Conservation (phyloP, 37 sponge, comb jelly and placozoan genomes). For the Aphrocallistes beatrix region DNA sequence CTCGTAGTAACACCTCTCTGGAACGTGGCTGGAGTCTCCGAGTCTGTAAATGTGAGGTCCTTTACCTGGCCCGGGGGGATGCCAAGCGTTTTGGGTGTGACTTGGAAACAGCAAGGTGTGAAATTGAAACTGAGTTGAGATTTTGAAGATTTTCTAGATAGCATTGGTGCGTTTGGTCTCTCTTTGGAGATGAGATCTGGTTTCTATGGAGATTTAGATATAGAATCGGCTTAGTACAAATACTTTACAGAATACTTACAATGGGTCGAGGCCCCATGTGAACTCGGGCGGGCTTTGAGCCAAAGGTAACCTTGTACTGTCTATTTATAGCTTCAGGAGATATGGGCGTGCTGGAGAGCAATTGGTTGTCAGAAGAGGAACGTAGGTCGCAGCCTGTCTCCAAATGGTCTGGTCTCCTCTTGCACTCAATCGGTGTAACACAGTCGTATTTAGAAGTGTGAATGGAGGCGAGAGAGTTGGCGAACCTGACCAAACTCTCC, state of each 20-base stretch:
- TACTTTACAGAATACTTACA: neutral
- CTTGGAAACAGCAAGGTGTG: slow-evolving; percentile 9
- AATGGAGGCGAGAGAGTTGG: neutral
- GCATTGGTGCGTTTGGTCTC: neutral
- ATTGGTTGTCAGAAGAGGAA: neutral
- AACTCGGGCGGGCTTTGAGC: neutral
- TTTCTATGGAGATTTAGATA: neutral
- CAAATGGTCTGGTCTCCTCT: neutral
- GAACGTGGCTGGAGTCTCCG: neutral
- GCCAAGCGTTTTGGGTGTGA: neutral
- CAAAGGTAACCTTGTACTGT: neutral
- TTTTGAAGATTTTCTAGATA: neutral
- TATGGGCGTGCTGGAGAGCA: neutral
- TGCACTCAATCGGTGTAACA: neutral
- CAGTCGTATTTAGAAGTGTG: neutral
- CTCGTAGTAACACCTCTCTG: neutral
- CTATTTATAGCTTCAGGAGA: neutral
- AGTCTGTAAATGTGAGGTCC: neutral
- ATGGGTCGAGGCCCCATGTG: neutral
- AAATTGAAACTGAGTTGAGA: neutral
- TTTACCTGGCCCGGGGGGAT: neutral
- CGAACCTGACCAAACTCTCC: neutral
- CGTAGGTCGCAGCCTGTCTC: neutral
- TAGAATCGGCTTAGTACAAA: too few relatives aligned
- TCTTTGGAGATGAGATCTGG: neutral